Conservation (phyloP, 92 coral and sea anemone genomes). For the Palythoa grandiflora region DNA sequence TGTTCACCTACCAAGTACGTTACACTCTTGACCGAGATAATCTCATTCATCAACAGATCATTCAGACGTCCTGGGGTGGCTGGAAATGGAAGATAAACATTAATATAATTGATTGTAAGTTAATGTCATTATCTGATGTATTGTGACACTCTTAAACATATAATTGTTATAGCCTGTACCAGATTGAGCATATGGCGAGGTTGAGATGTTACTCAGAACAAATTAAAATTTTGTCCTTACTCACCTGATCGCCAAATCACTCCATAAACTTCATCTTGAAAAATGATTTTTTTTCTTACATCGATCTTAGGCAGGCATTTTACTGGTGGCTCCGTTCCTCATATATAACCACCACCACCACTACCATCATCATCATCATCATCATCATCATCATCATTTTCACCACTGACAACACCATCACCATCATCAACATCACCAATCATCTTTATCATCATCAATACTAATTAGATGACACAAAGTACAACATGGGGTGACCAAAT, state of each 20-base stretch:
- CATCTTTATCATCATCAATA: not conserved
- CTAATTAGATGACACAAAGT: not conserved
- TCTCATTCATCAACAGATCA: constrained; percentile 92
- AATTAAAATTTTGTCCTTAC: too few relatives aligned
- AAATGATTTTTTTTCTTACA: not conserved
- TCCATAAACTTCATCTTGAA: not conserved
- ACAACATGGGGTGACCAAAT: not conserved
- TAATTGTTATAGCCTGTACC: too few relatives aligned
- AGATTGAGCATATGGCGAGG: too few relatives aligned
- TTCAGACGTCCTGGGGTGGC: constrained; percentile 97
- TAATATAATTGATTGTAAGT: not conserved
- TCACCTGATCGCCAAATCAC: too few relatives aligned
- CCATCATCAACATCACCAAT: not conserved
- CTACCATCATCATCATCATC: not conserved
- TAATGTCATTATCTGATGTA: not conserved
- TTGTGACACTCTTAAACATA: too few relatives aligned
- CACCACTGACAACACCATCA: not conserved
- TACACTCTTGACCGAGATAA: constrained; percentile 90
- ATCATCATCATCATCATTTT: not conserved
- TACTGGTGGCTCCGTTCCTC: not conserved
- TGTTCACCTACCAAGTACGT: constrained; percentile 86
- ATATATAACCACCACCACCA: not conserved
- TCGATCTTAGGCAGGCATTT: too few relatives aligned
- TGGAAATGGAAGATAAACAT: constrained; percentile 18
- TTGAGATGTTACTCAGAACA: too few relatives aligned